phyloP scores from a whole-genome alignment of 2,113 vertebrate species.

The Erythrocebus patas region DNA sequence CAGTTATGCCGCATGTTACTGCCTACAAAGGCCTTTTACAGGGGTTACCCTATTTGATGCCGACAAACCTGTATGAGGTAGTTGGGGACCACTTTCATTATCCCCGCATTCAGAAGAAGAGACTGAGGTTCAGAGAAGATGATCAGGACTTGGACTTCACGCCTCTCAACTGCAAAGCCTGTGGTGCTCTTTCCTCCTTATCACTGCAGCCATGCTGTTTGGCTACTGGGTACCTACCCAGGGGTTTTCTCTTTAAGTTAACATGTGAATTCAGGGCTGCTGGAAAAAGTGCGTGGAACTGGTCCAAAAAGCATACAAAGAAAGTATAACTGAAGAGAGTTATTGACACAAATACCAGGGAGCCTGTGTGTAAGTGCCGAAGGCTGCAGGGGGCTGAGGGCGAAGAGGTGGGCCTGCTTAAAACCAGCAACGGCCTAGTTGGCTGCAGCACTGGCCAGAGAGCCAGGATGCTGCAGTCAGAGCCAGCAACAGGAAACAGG shows the following conservation, averaged over 20 bases:
- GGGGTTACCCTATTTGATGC: not conserved
- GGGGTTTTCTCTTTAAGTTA: not conserved
- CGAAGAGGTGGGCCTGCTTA: not conserved
- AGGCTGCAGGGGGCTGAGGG: not conserved
- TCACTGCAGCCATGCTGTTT: not conserved
- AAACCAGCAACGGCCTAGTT: not conserved
- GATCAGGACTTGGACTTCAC: not conserved
- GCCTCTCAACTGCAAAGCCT: not conserved
- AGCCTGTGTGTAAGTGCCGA: not conserved
- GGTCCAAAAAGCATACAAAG: not conserved
- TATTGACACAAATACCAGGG: not conserved
- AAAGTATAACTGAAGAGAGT: not conserved
- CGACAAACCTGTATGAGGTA: not conserved
- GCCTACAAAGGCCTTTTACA: not conserved
- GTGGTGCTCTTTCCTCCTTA: not conserved
- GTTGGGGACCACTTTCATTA: not conserved
- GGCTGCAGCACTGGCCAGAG: not conserved
- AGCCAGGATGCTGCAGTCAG: conserved; percentile 20
- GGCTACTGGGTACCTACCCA: not conserved
- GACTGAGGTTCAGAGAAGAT: not conserved
- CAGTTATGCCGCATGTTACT: not conserved
- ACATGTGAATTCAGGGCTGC: not conserved
- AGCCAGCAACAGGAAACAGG: conserved; percentile 67
- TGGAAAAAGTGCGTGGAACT: not conserved
- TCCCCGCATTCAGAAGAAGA: not conserved